These are phyloP conservation scores for Cetoscarus ocellatus DNA, from an alignment of 2,797 vertebrate genomes.

Conservation along the genomic window DNA sequence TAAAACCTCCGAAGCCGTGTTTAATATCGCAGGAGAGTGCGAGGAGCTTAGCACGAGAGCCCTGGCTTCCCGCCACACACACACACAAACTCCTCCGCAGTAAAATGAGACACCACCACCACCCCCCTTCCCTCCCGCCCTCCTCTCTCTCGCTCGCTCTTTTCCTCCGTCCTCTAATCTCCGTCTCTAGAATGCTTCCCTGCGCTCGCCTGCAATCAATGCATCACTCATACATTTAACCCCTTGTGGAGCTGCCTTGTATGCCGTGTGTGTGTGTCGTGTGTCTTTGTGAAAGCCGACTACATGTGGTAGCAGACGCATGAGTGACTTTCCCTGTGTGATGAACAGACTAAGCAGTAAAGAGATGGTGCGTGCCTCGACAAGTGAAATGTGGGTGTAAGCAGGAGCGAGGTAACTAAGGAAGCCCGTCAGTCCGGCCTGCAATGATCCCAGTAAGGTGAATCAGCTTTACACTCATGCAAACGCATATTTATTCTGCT, in stretches of 20 bases:
- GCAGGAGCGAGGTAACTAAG: conserved; percentile 1
- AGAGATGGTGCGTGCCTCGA: conserved; percentile 46
- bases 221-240: conserved; percentile 86
- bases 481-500: neutral
- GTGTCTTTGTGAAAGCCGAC: conserved; percentile 4
- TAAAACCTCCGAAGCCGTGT: conserved; percentile 83
- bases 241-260: conserved; percentile 71
- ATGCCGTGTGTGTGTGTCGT: conserved; percentile 3
- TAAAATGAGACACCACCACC: conserved; percentile 74
- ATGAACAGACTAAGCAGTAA: conserved; percentile 29
- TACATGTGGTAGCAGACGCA: conserved; percentile 36
- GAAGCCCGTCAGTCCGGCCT: conserved; percentile 11
- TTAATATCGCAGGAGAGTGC: conserved; percentile 84
- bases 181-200: conserved; percentile 83
- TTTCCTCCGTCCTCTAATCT: conserved; percentile 82
- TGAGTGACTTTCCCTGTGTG: conserved; percentile 37
- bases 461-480: conserved; percentile 23
- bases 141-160: conserved; percentile 33
- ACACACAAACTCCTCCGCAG: conserved; percentile 71
- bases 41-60: conserved; percentile 80
- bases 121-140: conserved; percentile 19
- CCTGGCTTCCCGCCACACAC: conserved; percentile 76
- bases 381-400: conserved; percentile 38
- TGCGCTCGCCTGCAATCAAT: conserved; percentile 84
- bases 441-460: conserved; percentile 29